Base-by-base conservation (phyloP, 2,888 invertebrate genomes). In the Mimas tiliae region DNA sequence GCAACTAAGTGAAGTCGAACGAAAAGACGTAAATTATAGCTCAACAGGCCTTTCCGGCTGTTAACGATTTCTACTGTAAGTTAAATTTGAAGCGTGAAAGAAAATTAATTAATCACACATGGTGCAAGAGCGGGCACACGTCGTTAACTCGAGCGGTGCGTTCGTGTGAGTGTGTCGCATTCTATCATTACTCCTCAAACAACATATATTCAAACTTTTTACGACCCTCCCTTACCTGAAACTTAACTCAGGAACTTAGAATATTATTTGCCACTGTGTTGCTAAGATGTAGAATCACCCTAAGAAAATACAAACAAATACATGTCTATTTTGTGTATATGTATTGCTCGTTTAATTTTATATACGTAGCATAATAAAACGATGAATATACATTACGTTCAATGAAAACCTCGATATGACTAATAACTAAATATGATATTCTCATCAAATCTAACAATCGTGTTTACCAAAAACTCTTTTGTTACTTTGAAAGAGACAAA, bases 61-160 rank as follows among this genome's bases (percentile, higher is more conserved):
- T 86, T 91, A 92, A 91, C 86, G 87, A 91, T 91, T 91, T 87
- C 83, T 79, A 83, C 81, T 86, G 75, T 73, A 87, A 89, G 85
- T 89, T 86, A 88, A 87, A 88, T 87, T 88, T 78, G 83, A 86
- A 89, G 86, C 86, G 87, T 88, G 86, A 90, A 91, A 91, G 90
- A 91, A 90, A 90, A 89, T 89, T 88, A 90, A 92, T 91, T 90
- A 91, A 90, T 90, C 87, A 90, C 88, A 89, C 80, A 82, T 84
- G 84, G 80, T 79, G 81, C 80, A 75, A 74, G 34, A 33, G 45
- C 45, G 64, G 47, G 50, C 51, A 19, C 47, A 55, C 16, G 45
- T 45, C 64, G 53, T 33, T 34, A 53, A 47, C 19, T 14, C 34
- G 42, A 21, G 58, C 42, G 33, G 62, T 62, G 48, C n/a, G 45